Conservation (phyloP, 1,140 invertebrate species). For the Apis dorsata region DNA sequence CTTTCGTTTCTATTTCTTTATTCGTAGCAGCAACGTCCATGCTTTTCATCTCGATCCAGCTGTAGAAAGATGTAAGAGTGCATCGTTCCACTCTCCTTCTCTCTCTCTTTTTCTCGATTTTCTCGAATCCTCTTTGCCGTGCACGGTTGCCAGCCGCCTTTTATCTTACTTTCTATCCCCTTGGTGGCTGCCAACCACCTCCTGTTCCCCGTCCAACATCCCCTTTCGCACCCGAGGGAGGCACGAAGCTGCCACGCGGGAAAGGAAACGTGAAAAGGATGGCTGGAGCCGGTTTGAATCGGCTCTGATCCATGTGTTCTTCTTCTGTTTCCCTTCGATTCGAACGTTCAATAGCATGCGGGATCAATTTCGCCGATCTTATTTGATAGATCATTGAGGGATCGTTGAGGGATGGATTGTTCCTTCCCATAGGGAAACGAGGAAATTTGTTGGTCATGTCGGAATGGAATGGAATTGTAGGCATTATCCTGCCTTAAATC, state of each 20-base stretch:
- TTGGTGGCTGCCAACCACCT: background rate
- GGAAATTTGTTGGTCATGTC: background rate
- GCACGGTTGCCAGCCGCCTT: background rate
- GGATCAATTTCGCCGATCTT: background rate
- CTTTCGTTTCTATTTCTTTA: conserved; percentile 18
- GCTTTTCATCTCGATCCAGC: conserved; percentile 34
- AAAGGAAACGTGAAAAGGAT: conserved; percentile 25
- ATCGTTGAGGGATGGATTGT: background rate
- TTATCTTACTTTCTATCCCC: background rate
- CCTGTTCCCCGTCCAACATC: background rate
- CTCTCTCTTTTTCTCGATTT: conserved; percentile 39
- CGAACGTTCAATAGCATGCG: background rate
- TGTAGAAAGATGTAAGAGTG: conserved; percentile 32
- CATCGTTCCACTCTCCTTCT: conserved; percentile 38
- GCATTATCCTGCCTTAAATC: background rate
- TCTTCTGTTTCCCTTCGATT: background rate
- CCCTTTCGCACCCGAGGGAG: conserved; percentile 43
- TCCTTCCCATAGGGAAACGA: too few species aligned
- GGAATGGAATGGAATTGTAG: background rate
- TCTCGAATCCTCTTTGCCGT: conserved; percentile 44
- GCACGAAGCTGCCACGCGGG: conserved; percentile 29
- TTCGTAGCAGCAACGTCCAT: background rate
- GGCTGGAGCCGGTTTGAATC: conserved; percentile 21
- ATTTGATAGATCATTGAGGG: background rate
- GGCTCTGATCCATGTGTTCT: conserved; percentile 14